Evolutionary conservation across 2,113 vertebrate species (phyloP).

Genomic region (Malurus elegans): DNA sequence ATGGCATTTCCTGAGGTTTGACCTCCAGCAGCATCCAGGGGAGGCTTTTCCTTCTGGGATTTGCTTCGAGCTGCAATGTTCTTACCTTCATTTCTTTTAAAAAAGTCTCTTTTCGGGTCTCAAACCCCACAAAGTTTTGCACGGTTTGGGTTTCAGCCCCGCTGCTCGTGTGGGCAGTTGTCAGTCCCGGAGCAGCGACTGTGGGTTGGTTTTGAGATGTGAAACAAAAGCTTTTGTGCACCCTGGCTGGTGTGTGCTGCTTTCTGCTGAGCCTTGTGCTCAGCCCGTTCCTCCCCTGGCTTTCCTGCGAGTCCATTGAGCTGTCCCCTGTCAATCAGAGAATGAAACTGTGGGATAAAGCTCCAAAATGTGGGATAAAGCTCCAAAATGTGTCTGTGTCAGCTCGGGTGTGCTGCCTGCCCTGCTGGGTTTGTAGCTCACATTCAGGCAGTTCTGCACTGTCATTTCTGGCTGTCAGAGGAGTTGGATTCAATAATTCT

Average conservation of each 20-base stretch:
- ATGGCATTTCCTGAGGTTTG: neutral
- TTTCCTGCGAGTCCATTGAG: neutral
- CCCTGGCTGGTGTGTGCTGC: neutral
- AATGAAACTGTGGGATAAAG: neutral
- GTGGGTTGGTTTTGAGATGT: neutral
- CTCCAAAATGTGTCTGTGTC: neutral
- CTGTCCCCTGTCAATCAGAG: neutral
- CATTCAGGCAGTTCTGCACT: neutral
- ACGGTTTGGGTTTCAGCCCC: neutral
- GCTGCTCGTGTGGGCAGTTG: neutral
- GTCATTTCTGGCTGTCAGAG: neutral
- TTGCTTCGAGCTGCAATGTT: neutral
- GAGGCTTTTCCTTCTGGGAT: neutral
- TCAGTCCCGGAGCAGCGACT: rapidly evolving
- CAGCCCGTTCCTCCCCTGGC: neutral
- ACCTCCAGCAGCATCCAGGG: neutral
- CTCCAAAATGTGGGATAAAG: neutral
- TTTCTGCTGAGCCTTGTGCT: neutral
- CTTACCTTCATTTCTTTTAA: neutral
- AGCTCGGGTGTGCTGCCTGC: neutral
- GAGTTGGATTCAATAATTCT: neutral
- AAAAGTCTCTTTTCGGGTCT: neutral
- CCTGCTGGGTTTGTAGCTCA: neutral
- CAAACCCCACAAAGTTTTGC: neutral
- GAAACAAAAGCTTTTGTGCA: constrained; percentile 1